Evolutionary conservation across 2,113 vertebrate species (phyloP), one percentile per base, ranked within the genome.

Genomic region (Lophius piscatorius): DNA sequence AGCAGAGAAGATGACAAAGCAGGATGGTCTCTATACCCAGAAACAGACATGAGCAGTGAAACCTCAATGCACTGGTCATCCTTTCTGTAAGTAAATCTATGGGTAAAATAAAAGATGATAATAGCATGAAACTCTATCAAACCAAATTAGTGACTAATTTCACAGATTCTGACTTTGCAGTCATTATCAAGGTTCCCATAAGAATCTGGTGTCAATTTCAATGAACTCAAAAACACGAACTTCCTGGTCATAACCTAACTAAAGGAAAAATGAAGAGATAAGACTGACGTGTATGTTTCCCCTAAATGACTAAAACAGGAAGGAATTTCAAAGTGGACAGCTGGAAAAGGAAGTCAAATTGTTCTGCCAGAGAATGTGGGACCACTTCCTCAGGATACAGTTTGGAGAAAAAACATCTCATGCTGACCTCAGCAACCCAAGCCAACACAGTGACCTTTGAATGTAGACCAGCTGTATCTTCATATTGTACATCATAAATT

Each of bases 341-440:
- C 78, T 76, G 78, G 85, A 83, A 74, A 80, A 49, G 39, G 78
- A 71, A 85, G 81, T 60, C 0, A 20, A 31, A 50, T 70, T 69
- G 31, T 63, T 63, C 60, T 67, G 66, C 74, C 36, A 70, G 1
- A 76, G 57, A 76, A 65, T 65, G 52, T 47, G 5, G 34, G 46
- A 3, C 3, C 1, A 42, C 68, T 83, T 85, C 83, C 87, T 86
- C 52, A 21, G 73, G 67, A 61, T 70, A 63, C 50, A 4, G 33
- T 1, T 41, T n/a, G 4, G 29, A 44, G 36, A 52, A 28, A 36
- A 39, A 18, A 42, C 7, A 24, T 6, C n/a, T 7, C 8, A 16
- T 8, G 29, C 58, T 51, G 74, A 76, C 52, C 14, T 59, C 58
- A 70, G 50, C 26, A 2, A 20, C 36, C 8, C 9, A 7, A 56